Base-by-base conservation (phyloP, 2,888 invertebrate genomes). In the Sialis fuliginosa region DNA sequence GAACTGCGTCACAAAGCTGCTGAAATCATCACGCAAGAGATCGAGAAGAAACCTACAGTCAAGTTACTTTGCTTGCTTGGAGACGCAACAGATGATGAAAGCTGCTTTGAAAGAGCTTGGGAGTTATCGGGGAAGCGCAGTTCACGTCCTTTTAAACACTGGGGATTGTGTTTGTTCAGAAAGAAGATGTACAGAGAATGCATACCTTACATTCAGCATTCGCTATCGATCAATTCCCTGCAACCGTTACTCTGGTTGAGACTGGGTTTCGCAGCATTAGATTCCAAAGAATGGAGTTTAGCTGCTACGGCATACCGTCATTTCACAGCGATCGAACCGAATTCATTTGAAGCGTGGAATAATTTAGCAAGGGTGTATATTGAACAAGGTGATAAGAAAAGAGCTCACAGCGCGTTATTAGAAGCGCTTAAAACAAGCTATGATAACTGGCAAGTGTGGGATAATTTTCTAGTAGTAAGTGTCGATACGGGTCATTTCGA, bases 301-400 rank as follows among this genome's bases (percentile, higher is more conserved):
- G 85, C 91, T 0, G 89, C 86, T 0, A 78, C 74, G 32, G 88
- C 90, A 0, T 96, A 95, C 62, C 74, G 88, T 42, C 75, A 81
- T 44, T 92, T 90, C 60, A 88, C 91, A 10, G 77, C 77, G 53
- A 68, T 96, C n/a, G 92, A 95, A 56, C 82, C 81, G 0, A 69
- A 82, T 65, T 85, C 86, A 47, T 96, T 90, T 62, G 95, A 97
- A 66, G 92, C 92, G 0, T 98, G 97, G 98, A 97, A 93, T 65
- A 98, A 98, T 64, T 69, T 98, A 49, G 91, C 93, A 9, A 91
- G 95, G 59, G 89, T 90, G 4, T 90, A 95, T 56, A 81, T 93
- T 6, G 83, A 87, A 58, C 69, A 86, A 46, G 84, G 86, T 0
- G 84, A 96, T 59, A 92, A 90, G 66, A 70, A 74, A 48, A 74